Percentiles rank a stretch among this genome's conserved stretches.
phyloP scores from a whole-genome alignment of 2,113 vertebrate genomes.

The Coreoperca whiteheadi region DNA sequence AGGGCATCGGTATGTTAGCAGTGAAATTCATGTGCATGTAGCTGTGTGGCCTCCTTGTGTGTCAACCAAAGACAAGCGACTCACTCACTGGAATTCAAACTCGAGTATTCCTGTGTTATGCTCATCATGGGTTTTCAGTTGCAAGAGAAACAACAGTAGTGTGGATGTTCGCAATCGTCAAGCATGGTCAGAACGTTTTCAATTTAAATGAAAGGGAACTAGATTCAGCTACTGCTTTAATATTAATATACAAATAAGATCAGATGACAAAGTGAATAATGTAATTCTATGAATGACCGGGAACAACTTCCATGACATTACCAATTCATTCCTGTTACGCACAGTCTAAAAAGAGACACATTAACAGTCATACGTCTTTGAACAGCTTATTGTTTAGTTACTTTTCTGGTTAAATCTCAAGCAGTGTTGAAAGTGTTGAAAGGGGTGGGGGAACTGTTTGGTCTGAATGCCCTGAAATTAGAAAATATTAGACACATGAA shows the following conservation, averaged over 20 bases:
- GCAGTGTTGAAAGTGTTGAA: not conserved
- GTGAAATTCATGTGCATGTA: conserved; percentile 14
- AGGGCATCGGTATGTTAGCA: not conserved
- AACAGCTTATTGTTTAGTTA: conserved; percentile 7
- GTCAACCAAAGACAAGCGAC: conserved; percentile 12
- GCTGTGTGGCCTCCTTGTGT: not conserved
- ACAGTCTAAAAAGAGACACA: conserved; percentile 27
- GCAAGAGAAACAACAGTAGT: not conserved
- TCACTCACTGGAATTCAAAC: not conserved
- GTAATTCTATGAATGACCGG: not conserved
- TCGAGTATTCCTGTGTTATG: not conserved
- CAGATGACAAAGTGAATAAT: not conserved
- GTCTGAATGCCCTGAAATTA: not conserved
- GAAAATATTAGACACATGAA: not conserved
- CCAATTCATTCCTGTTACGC: conserved; percentile 22
- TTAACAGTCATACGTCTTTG: conserved; percentile 52
- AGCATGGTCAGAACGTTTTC: not conserved
- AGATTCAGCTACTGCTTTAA: not conserved
- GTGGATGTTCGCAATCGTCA: not conserved
- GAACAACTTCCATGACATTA: conserved; percentile 29
- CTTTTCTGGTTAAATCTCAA: conserved; percentile 27
- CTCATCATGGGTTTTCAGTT: not conserved
- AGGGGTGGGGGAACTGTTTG: accelerated
- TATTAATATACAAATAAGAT: not conserved
- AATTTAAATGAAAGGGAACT: not conserved